phyloP scores from a whole-genome alignment of 2,797 vertebrate species.

The Peromyscus nudipes region DNA sequence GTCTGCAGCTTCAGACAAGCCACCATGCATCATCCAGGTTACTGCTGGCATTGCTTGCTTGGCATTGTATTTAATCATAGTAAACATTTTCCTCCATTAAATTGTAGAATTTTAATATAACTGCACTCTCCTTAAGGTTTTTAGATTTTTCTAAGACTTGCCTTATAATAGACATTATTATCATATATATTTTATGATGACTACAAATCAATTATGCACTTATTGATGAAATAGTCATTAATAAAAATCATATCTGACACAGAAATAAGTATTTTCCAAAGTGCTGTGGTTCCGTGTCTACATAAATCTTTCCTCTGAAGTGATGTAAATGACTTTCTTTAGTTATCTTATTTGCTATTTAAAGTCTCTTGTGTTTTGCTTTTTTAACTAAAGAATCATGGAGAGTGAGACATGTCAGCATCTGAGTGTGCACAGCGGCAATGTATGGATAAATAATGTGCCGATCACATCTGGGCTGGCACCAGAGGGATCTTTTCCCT shows the following conservation, averaged over 20 bases:
- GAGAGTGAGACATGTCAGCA: too few species aligned
- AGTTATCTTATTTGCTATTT: too few species aligned
- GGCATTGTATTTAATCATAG: background rate
- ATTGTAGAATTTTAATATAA: background rate
- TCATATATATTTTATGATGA: background rate
- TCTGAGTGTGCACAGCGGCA: too few species aligned
- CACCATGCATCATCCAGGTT: background rate
- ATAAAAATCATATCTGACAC: conserved; percentile 21
- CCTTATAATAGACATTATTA: background rate
- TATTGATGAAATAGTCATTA: conserved; percentile 45
- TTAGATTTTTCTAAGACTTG: background rate
- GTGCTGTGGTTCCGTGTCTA: too few species aligned
- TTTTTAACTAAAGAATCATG: too few species aligned
- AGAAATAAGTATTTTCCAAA: background rate
- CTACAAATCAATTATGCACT: background rate
- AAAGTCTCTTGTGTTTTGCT: too few species aligned
- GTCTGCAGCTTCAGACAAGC: background rate
- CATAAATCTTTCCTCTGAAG: too few species aligned
- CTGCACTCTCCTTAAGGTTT: background rate
- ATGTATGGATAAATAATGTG: too few species aligned
- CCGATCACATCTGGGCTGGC: too few species aligned
- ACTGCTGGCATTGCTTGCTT: background rate
- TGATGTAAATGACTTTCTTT: too few species aligned
- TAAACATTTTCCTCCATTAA: background rate
- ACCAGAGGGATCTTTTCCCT: too few species aligned